Percentiles rank a stretch among this genome's conserved stretches.
Evolutionary conservation across 2,113 vertebrate genomes (phyloP).

Genomic region (Rhizomys pruinosus): DNA sequence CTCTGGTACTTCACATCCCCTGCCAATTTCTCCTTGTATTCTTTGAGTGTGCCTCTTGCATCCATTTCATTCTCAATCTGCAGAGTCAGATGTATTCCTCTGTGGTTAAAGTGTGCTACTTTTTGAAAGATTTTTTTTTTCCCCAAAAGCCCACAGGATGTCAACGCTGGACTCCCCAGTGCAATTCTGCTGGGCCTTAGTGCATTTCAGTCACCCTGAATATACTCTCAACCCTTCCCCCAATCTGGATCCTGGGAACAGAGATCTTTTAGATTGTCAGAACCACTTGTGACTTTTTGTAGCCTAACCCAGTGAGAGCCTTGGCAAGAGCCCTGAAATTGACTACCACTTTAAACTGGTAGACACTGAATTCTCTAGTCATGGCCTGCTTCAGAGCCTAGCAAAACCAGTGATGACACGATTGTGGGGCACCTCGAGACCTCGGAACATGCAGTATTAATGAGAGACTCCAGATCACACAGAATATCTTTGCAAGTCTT

Average conservation of each 20-base stretch:
- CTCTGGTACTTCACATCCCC: conserved; percentile 87
- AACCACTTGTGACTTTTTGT: conserved; percentile 96
- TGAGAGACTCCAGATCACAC: conserved; percentile 94
- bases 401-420: conserved; percentile 98
- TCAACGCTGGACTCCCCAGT: conserved; percentile 94
- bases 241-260: conserved; percentile 93
- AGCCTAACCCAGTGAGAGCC: conserved; percentile 89
- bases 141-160: conserved; percentile 92
- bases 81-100: conserved; percentile 93
- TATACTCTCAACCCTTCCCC: conserved; percentile 93
- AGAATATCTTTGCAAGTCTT: conserved; percentile 93
- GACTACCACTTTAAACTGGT: conserved; percentile 93
- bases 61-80: conserved; percentile 91
- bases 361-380: conserved; percentile 93
- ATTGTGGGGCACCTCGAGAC: conserved; percentile 98
- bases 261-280: conserved; percentile 96
- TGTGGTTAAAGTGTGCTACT: conserved; percentile 95
- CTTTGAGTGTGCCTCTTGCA: conserved; percentile 91
- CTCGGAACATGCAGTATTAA: conserved; percentile 98
- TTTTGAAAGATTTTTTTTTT: conserved; percentile 92
- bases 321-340: conserved; percentile 91
- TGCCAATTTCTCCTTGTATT: conserved; percentile 91
- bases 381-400: conserved; percentile 93
- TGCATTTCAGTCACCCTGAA: conserved; percentile 94
- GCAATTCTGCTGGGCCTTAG: conserved; percentile 95